Conservation (phyloP, 2,113 vertebrate species). For the Spheniscus mendiculus region DNA sequence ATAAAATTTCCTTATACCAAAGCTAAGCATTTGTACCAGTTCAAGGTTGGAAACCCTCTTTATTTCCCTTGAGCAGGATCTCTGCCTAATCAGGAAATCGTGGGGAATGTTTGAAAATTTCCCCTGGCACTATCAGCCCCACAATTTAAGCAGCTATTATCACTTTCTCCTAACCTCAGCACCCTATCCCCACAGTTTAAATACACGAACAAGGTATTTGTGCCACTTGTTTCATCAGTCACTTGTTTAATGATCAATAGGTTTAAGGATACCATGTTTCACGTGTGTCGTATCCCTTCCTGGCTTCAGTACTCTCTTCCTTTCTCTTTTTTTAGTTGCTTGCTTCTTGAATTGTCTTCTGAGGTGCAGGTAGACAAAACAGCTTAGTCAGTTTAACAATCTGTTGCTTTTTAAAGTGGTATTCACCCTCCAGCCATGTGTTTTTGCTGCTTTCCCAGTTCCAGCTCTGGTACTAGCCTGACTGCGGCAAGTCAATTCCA, state of each 20-base stretch:
- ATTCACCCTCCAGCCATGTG: not conserved
- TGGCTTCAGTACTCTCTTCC: not conserved
- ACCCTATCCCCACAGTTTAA: not conserved
- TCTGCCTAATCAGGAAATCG: not conserved
- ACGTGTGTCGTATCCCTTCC: not conserved
- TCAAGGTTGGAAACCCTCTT: not conserved
- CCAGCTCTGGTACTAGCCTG: not conserved
- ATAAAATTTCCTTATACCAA: not conserved
- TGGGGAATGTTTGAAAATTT: not conserved
- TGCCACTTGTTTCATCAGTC: not conserved
- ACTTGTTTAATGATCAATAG: not conserved
- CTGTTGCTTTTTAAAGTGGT: not conserved
- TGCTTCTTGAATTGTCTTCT: not conserved
- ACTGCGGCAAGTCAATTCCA: not conserved
- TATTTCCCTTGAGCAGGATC: not conserved
- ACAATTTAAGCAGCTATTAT: not conserved
- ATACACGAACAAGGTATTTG: not conserved
- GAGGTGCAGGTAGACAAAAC: not conserved
- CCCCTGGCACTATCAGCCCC: not conserved
- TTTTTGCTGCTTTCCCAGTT: not conserved
- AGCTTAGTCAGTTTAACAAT: not conserved
- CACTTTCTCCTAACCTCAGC: not conserved
- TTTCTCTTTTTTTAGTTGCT: not conserved
- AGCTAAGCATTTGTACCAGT: not conserved
- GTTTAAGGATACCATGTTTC: not conserved